phyloP scores from a whole-genome alignment of 1,140 invertebrate genomes.

The Halyomorpha halys region DNA sequence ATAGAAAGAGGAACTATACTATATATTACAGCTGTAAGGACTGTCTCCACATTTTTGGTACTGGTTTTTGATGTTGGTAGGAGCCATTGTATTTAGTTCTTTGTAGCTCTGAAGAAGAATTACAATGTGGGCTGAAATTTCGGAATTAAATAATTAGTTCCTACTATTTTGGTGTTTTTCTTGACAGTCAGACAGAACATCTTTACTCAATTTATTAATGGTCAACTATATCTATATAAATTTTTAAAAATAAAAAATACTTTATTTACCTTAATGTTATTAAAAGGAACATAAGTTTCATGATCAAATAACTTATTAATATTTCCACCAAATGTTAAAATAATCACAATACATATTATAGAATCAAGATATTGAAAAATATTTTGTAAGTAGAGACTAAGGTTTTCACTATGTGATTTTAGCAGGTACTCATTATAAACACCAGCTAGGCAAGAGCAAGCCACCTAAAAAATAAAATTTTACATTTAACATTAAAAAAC shows the following conservation, averaged over 20 bases:
- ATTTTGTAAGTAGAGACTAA: conserved; percentile 89
- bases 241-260: not conserved
- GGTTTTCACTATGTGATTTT: conserved; percentile 68
- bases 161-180: too few species aligned
- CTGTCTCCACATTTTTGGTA: too few species aligned
- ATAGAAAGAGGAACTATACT: too few species aligned
- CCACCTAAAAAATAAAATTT: conserved; percentile 54
- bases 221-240: too few species aligned
- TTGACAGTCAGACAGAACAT: too few species aligned
- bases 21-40: too few species aligned
- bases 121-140: too few species aligned
- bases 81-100: too few species aligned
- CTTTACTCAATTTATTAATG: too few species aligned
- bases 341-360: conserved; percentile 71
- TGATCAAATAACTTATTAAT: conserved; percentile 45
- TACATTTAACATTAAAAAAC: not conserved
- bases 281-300: conserved; percentile 46
- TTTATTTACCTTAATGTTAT: conserved; percentile 42
- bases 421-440: conserved; percentile 94
- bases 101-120: too few species aligned
- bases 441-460: conserved; percentile 87
- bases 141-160: too few species aligned
- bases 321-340: conserved; percentile 57
- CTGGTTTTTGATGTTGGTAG: too few species aligned
- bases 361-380: conserved; percentile 94